These are phyloP conservation scores for Agrilus planipennis DNA, from an alignment of 1,140 invertebrate genomes.

Conservation along the genomic window DNA sequence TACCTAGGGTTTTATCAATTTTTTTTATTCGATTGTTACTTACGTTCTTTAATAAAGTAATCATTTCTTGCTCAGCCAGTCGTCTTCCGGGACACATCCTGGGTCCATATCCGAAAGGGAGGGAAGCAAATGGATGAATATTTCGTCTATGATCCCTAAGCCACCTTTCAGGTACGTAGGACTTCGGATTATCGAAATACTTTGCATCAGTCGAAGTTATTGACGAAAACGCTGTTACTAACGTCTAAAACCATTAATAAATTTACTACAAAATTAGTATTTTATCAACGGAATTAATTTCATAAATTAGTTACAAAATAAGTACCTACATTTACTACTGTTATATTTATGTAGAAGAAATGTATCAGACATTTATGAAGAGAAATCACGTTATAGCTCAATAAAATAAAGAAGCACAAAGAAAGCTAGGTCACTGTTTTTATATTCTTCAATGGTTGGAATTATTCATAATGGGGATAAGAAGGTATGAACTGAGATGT, in stretches of 20 bases:
- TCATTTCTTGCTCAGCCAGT: slow-evolving; percentile 66
- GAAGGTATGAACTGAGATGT: too few species aligned
- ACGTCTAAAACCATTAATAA: slow-evolving; percentile 30
- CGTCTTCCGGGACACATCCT: slow-evolving; percentile 69
- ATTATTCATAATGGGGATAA: too few species aligned
- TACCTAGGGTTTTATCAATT: not conserved
- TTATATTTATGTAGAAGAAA: too few species aligned
- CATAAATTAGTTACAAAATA: too few species aligned
- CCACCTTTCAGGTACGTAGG: slow-evolving; percentile 40
- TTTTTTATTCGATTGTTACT: slow-evolving; percentile 8
- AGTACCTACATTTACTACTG: too few species aligned
- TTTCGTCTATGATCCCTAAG: slow-evolving; percentile 27
- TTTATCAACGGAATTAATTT: too few species aligned
- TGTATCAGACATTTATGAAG: too few species aligned
- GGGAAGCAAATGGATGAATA: slow-evolving; percentile 54
- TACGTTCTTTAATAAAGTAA: slow-evolving; percentile 47
- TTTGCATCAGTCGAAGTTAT: slow-evolving; percentile 29
- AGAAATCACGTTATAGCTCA: too few species aligned
- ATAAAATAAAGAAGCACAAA: too few species aligned
- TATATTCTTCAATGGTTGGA: too few species aligned
- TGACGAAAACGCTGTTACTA: slow-evolving; percentile 36
- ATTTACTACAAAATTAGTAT: too few species aligned
- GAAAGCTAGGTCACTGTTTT: too few species aligned
- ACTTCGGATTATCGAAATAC: slow-evolving; percentile 35
- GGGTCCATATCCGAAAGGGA: slow-evolving; percentile 69